phyloP scores from a whole-genome alignment of 2,113 vertebrate genomes.

The Centrocercus urophasianus region DNA sequence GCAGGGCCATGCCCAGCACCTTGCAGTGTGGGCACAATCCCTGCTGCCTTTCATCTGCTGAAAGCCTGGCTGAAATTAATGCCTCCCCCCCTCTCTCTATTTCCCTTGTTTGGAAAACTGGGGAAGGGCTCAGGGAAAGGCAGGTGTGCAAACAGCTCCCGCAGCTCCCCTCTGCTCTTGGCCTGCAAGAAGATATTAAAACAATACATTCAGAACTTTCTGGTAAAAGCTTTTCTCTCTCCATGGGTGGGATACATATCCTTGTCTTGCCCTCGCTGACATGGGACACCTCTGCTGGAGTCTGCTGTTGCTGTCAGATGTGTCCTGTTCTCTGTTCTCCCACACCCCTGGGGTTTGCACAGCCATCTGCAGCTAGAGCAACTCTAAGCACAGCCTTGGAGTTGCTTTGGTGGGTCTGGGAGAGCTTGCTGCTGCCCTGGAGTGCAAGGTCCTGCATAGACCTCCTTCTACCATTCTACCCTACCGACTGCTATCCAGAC shows the following conservation, averaged over 20 bases:
- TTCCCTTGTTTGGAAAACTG: neutral
- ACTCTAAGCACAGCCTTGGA: neutral
- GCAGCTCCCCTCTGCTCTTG: neutral
- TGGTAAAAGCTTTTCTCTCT: neutral
- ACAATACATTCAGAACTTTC: neutral
- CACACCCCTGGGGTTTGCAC: fast-evolving
- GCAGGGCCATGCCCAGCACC: neutral
- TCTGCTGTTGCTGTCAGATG: fast-evolving
- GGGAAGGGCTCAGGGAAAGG: neutral
- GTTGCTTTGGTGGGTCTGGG: neutral
- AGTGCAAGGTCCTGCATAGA: fast-evolving
- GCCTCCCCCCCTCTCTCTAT: neutral
- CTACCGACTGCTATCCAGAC: neutral
- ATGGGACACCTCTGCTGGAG: neutral
- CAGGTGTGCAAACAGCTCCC: slow-evolving; percentile 32
- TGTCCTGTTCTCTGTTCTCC: neutral
- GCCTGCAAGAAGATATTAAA: neutral
- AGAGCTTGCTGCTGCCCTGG: fast-evolving
- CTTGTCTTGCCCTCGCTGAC: fast-evolving
- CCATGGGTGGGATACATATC: neutral
- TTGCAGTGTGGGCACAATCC: neutral
- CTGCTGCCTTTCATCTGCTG: neutral
- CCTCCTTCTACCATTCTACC: neutral
- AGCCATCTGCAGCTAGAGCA: fast-evolving
- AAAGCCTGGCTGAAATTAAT: neutral